A percentile compares a stretch with the other conserved stretches of the same genome.
These are phyloP conservation scores for Rugalucina vietnamica DNA, from an alignment of 2,888 invertebrate genomes.

Conservation along the genomic window DNA sequence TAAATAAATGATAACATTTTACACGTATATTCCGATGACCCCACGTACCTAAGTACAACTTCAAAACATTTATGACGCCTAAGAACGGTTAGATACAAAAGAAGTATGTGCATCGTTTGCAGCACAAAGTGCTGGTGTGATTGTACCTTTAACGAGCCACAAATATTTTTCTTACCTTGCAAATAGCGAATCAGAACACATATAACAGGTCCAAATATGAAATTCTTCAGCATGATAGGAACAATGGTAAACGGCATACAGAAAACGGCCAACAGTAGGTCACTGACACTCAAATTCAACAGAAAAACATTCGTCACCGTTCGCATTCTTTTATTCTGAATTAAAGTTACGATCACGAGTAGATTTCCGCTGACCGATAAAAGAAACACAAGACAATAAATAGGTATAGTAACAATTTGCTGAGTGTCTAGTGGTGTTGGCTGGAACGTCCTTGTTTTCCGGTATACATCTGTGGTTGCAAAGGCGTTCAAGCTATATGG, in stretches of 20 bases:
- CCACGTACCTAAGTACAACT: too few species aligned
- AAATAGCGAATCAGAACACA: constrained; percentile 90
- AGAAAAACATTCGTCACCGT: constrained; percentile 86
- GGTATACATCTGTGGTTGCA: not conserved
- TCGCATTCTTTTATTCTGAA: constrained; percentile 85
- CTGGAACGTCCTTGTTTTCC: constrained; percentile 3
- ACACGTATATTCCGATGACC: too few species aligned
- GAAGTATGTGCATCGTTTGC: too few species aligned
- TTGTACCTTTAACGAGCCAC: too few species aligned
- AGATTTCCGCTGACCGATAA: constrained; percentile 92
- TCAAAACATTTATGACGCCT: too few species aligned
- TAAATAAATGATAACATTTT: too few species aligned
- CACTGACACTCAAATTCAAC: constrained; percentile 87
- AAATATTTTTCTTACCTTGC: constrained; percentile 88
- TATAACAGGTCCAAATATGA: constrained; percentile 90
- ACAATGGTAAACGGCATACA: constrained; percentile 92
- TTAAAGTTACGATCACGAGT: constrained; percentile 89
- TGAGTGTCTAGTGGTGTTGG: constrained; percentile 39
- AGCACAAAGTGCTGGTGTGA: too few species aligned
- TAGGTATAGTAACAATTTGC: constrained; percentile 85
- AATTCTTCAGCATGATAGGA: constrained; percentile 88
- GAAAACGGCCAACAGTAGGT: constrained; percentile 91
- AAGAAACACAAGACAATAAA: constrained; percentile 91
- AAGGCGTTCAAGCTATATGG: not conserved
- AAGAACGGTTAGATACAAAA: too few species aligned